Base-by-base conservation (phyloP, 2,113 vertebrate species). In the Spea bombifrons region DNA sequence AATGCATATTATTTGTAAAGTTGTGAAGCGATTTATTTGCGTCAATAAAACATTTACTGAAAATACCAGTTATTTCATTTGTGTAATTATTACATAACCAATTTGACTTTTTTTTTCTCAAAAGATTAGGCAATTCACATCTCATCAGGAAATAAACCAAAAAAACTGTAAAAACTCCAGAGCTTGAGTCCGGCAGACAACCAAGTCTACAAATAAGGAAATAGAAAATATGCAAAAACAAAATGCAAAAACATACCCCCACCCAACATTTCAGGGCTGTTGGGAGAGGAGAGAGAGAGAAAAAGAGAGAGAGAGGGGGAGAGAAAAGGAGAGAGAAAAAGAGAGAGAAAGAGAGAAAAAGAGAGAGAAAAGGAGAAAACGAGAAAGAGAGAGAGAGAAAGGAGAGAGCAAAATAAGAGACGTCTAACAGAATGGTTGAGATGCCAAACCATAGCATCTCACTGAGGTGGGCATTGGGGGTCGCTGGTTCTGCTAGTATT, bases 1-100 rank as follows among this genome's bases (percentile, higher is more conserved):
- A 86, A 86, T 86, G 91, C 91, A 87, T 91, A 82, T 92, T 92
- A 92, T 91, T 93, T 95, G 93, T 92, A 91, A 90, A 91, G 88
- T 84, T 85, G 84, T 85, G 92, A 94, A 94, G 90, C 57, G 8
- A 90, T 89, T 90, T 12, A 90, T 93, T 88, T 90, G 92, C 90
- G 91, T 88, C 89, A 92, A 91, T 91, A 92, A 92, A 89, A 79
- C 73, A 83, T 78, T 80, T 86, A 83, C 89, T 86, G 84, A 73
- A 91, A 85, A 82, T 72, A 84, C 30, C 30, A 2, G 30, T 30
- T 82, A 73, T 67, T 72, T 47, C 49, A 78, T 50, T 78, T 76
- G 86, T 83, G 15, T 49, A 63, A 16, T n/a, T 61, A n/a, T 30
- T 30, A 30, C 30, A 2, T 30, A 30, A 30, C 30, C 30, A 30